These are phyloP conservation scores for Coremacera marginata DNA, from an alignment of 2,888 invertebrate species.

Conservation along the genomic window DNA sequence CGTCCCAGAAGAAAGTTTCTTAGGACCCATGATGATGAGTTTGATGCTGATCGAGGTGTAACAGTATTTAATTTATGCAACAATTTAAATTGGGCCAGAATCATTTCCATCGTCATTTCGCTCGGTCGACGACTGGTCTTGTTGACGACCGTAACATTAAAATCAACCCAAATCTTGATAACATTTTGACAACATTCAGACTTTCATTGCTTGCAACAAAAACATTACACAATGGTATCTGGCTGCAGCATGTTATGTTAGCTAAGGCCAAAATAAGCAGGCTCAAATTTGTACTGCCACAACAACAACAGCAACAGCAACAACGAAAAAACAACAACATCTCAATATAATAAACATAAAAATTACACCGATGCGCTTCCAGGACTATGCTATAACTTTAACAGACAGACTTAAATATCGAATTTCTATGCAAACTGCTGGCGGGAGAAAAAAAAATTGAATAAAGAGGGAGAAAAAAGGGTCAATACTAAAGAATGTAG, in stretches of 20 bases:
- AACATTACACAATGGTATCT: too few relatives aligned
- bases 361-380: neutral
- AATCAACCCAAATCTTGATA: neutral
- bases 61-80: too few relatives aligned
- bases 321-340: neutral
- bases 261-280: too few relatives aligned
- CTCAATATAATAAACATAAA: neutral
- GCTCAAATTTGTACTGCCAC: neutral
- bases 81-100: too few relatives aligned
- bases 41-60: too few relatives aligned
- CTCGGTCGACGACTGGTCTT: too few relatives aligned
- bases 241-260: too few relatives aligned
- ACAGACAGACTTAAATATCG: neutral
- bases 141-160: neutral
- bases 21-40: too few relatives aligned
- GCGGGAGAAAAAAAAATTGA: neutral
- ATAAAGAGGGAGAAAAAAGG: neutral
- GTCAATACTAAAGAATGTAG: neutral
- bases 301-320: neutral
- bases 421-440: constrained; percentile 1
- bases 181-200: neutral
- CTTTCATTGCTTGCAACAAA: neutral
- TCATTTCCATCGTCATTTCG: too few relatives aligned
- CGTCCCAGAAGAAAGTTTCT: too few relatives aligned
- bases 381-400: neutral